Evolutionary conservation across 2,113 vertebrate genomes (phyloP), one percentile per base, ranked within the genome.

Genomic region (Apus apus): DNA sequence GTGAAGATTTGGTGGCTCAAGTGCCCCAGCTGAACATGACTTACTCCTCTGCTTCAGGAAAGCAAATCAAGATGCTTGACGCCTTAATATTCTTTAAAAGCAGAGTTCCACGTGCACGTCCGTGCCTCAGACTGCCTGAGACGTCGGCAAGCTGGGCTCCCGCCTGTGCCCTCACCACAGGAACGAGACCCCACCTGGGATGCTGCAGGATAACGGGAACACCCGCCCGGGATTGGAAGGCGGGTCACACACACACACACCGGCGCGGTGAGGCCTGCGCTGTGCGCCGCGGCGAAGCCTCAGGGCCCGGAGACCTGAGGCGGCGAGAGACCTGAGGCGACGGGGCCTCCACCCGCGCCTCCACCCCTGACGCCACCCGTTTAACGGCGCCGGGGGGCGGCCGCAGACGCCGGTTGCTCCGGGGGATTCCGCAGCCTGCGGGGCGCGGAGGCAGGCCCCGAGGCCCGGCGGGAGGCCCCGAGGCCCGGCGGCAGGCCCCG

Each of bases 41-140:
- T 16, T 18, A 10, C 19, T 20, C 21, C 20, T 25, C 19, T 21
- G 16, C 50, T 67, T 56, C 36, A 22, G 32, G 32, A 60, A 40
- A n/a, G 53, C 13, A 17, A 40, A 64, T 23, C 7, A 20, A 27
- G 48, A 11, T 36, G 38, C 51, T 40, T 53, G 38, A 48, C 34
- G n/a, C 71, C 38, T 70, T 16, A 11, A 25, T 9, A 30, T 12
- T 20, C n/a, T 20, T 62, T 18, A 30, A 53, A 53, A 76, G n/a
- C 9, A 2, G 3, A 18, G 36, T 16, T 75, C n/a, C 0, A 1
- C 4, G 5, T 2, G 21, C 40, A 57, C 0, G 5, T 36, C 2
- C 8, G 8, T 48, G 34, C 4, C 67, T 25, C 67, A 21, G 27
- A 8, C 7, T 8, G 11, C 18, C 38, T 8, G 46, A 40, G 16